Percentiles rank a stretch among this genome's conserved stretches.
These are phyloP conservation scores for Muscidifurax raptorellus DNA, from an alignment of 1,140 invertebrate genomes.

Conservation along the genomic window DNA sequence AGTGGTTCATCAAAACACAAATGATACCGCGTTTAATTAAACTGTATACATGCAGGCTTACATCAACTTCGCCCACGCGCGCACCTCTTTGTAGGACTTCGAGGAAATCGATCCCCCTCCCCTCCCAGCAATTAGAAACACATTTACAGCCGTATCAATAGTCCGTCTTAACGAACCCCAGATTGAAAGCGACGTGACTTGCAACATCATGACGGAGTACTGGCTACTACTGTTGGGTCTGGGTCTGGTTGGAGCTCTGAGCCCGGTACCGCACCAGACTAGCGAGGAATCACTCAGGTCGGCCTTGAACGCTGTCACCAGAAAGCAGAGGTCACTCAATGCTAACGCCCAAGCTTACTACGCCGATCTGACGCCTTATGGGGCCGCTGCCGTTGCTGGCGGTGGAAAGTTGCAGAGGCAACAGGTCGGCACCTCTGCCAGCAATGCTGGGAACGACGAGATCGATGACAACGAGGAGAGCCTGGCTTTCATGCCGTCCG, in stretches of 20 bases:
- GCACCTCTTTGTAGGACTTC: not conserved
- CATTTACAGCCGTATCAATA: too few species aligned
- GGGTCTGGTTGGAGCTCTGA: conserved; percentile 57
- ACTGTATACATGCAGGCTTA: not conserved
- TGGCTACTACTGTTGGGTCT: conserved; percentile 55
- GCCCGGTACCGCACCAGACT: conserved; percentile 53
- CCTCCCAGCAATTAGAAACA: not conserved
- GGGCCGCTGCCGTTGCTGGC: conserved; percentile 51
- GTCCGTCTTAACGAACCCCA: too few species aligned
- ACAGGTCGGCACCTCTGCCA: conserved; percentile 35
- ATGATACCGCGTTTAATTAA: not conserved
- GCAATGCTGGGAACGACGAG: conserved; percentile 53
- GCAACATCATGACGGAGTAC: not conserved
- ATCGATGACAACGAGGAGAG: conserved; percentile 44
- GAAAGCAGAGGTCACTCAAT: conserved; percentile 71
- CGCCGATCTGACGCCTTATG: conserved; percentile 64
- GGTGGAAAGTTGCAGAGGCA: conserved; percentile 63
- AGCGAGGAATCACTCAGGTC: conserved; percentile 70
- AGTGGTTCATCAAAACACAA: not conserved
- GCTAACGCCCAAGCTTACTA: conserved; percentile 64
- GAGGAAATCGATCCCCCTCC: not conserved
- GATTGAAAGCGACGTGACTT: not conserved
- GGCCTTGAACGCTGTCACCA: conserved; percentile 71
- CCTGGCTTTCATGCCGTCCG: conserved; percentile 39
- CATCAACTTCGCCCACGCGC: not conserved